These are phyloP conservation scores for Drosophila trichaetosa DNA, from an alignment of 2,888 invertebrate genomes.

Conservation along the genomic window DNA sequence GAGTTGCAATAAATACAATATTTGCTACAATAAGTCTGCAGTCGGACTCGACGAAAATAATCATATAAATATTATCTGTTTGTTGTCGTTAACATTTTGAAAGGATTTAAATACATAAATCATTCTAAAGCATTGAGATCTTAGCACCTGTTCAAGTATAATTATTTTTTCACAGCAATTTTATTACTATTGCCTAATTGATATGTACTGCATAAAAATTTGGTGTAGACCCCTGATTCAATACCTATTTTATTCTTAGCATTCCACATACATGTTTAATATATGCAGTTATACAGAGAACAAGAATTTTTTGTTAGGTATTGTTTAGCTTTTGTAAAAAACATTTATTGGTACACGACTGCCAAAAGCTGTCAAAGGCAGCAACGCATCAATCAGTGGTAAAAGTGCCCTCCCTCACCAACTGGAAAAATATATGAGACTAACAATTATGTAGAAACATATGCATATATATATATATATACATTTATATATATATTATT, in stretches of 20 bases:
- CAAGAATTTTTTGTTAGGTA: slow-evolving; percentile 11
- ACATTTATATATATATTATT: not conserved
- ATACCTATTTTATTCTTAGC: slow-evolving; percentile 33
- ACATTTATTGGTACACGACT: slow-evolving; percentile 59
- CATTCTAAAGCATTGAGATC: not conserved
- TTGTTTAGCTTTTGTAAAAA: slow-evolving; percentile 61
- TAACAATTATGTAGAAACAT: slow-evolving; percentile 29
- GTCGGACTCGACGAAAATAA: not conserved
- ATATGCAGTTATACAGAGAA: slow-evolving; percentile 1
- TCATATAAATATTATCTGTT: not conserved
- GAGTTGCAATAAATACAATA: not conserved
- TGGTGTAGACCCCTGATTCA: slow-evolving; percentile 46
- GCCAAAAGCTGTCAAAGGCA: slow-evolving; percentile 71
- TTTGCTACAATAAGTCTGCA: not conserved
- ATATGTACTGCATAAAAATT: slow-evolving; percentile 36
- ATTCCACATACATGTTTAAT: slow-evolving; percentile 30
- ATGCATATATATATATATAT: slow-evolving; percentile 11
- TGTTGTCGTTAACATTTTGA: not conserved
- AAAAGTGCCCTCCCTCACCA: slow-evolving; percentile 11
- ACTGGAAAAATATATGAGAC: slow-evolving; percentile 27
- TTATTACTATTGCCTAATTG: slow-evolving; percentile 32
- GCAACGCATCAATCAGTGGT: slow-evolving; percentile 68
- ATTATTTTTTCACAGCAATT: slow-evolving; percentile 12
- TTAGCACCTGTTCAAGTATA: not conserved
- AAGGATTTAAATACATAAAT: not conserved